Percentiles rank a stretch among this genome's conserved stretches.
Evolutionary conservation across 2,113 vertebrate genomes (phyloP).

Genomic region (Calcarius ornatus): DNA sequence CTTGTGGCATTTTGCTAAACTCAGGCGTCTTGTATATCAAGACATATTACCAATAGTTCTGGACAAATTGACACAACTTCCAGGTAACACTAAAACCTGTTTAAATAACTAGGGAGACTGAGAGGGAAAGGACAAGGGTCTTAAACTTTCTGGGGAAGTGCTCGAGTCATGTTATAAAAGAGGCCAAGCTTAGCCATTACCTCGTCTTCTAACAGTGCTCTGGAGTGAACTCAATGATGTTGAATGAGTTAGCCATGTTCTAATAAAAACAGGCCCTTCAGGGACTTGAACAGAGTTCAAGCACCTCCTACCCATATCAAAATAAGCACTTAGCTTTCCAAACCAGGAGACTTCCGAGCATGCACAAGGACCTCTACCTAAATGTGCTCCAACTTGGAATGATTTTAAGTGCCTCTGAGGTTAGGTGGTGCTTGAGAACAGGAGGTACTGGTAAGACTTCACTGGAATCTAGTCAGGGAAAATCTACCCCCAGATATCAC

Average conservation of each 20-base stretch:
- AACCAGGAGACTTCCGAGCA: conserved; percentile 59
- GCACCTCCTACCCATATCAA: conserved; percentile 30
- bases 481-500: background rate
- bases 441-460: background rate
- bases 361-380: conserved; percentile 1
- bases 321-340: conserved; percentile 49
- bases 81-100: background rate
- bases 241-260: conserved; percentile 10
- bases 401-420: conserved; percentile 33
- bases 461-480: background rate
- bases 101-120: background rate
- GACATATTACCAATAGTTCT: background rate
- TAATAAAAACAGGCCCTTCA: conserved; percentile 45
- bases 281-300: conserved; percentile 40
- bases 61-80: background rate
- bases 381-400: conserved; percentile 52
- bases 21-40: background rate
- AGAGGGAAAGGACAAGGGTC: background rate
- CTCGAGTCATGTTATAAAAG: background rate
- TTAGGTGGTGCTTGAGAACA: conserved; percentile 57
- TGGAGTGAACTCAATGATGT: background rate
- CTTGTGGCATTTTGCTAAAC: background rate
- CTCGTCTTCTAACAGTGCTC: background rate
- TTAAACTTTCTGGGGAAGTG: background rate
- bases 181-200: background rate